These are phyloP conservation scores for Ectobius pallidus DNA, from an alignment of 2,888 invertebrate species.

Conservation along the genomic window DNA sequence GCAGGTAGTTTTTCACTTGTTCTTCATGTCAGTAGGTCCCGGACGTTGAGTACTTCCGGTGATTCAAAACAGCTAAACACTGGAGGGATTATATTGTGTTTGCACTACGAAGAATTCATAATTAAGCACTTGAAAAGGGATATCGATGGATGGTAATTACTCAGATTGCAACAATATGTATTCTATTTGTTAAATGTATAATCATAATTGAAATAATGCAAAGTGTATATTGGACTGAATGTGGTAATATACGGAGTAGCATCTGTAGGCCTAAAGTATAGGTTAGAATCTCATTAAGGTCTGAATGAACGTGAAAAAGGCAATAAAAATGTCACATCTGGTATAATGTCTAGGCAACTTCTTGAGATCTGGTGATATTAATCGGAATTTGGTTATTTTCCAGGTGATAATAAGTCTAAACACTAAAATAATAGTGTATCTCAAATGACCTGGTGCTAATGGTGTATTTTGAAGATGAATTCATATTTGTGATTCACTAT, in stretches of 20 bases:
- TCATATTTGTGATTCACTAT: too few relatives aligned
- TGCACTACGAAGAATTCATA: conserved; percentile 20
- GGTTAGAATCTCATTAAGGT: conserved; percentile 33
- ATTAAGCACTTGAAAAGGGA: conserved; percentile 10
- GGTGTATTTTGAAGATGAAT: too few relatives aligned
- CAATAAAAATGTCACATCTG: too few relatives aligned
- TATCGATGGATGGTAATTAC: conserved; percentile 41
- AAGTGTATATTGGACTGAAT: neutral
- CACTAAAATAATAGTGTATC: too few relatives aligned
- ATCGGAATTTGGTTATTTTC: too few relatives aligned
- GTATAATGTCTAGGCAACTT: too few relatives aligned
- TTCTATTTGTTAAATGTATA: neutral
- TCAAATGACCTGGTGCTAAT: too few relatives aligned
- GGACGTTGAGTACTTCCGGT: conserved; percentile 39
- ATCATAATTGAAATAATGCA: neutral
- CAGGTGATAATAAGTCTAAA: too few relatives aligned
- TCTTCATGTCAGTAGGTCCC: conserved; percentile 27
- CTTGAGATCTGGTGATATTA: too few relatives aligned
- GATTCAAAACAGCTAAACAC: conserved; percentile 44
- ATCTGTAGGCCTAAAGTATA: conserved; percentile 34
- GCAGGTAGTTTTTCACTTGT: conserved; percentile 36
- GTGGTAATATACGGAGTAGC: neutral
- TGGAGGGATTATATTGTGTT: conserved; percentile 36
- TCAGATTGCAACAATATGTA: neutral
- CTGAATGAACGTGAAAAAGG: neutral